Base-by-base conservation (phyloP, 1,140 invertebrate genomes). In the Trichoplusia ni region DNA sequence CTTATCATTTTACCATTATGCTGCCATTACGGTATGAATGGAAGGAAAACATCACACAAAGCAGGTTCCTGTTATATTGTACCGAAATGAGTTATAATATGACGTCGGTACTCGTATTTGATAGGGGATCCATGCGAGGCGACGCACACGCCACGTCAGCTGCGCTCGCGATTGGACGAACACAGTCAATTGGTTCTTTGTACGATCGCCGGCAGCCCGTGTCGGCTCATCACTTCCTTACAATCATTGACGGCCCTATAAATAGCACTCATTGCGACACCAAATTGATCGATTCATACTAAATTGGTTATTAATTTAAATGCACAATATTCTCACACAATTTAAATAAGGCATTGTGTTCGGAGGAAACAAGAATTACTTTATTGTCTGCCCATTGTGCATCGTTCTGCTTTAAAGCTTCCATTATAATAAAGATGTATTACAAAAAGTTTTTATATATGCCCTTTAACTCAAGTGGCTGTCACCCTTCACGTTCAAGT, bases 101-200 rank as follows among this genome's bases (percentile, higher is more conserved):
- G 18, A 47, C 5, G 23, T 2, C 8, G 14, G 38, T 11, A 29
- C n/a, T n/a, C n/a, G 42, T 11, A 19, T 40, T 40, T 40, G 38
- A 44, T 38, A 25, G 37, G 54, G 19, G 54, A 25, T 44, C 47
- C 8, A 33, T 14, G 16, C 29, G 29, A 35, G 25, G 38, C 27
- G 46, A 18, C 46, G 46, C 46, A 29, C 53, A 44, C 54, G 54
- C 54, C 54, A 58, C 38, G 42, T 47, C 56, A 47, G 42, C 18
- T 11, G 54, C 23, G 44, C 42, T 37, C 21, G 56, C 56, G 35
- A 82, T 81, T 79, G 74, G 79, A 65, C 69, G 65, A 54, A 64
- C 73, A 64, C 58, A 51, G 64, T 79, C 81, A 87, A 85, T 87
- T 85, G 82, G 67, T 78, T 63, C 82, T 85, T 85, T 85, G 81